Percentiles rank a stretch among this genome's conserved stretches.
These are phyloP conservation scores for Zosterops hypoxanthus DNA, from an alignment of 2,113 vertebrate genomes.

Conservation along the genomic window DNA sequence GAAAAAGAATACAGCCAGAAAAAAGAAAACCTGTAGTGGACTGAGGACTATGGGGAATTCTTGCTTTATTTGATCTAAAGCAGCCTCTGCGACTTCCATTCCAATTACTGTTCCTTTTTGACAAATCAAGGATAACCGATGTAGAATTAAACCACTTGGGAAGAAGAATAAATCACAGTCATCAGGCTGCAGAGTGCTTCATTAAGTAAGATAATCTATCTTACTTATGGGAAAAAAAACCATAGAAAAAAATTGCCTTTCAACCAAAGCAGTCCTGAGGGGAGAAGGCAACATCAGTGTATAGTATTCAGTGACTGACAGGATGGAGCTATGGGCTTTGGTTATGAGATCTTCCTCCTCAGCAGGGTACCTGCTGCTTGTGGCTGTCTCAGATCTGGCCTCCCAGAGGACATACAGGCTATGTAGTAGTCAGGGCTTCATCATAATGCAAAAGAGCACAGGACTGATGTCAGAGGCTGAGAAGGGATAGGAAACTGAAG, in stretches of 20 bases:
- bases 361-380: background rate
- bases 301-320: background rate
- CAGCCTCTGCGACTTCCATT: background rate
- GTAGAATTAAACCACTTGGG: background rate
- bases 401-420: background rate
- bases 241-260: background rate
- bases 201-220: constrained; percentile 5
- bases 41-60: background rate
- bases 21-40: background rate
- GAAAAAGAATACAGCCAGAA: background rate
- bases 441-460: background rate
- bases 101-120: background rate
- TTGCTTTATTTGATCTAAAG: background rate
- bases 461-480: rapidly evolving
- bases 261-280: background rate
- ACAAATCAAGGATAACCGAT: background rate
- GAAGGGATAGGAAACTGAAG: background rate
- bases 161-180: constrained; percentile 5
- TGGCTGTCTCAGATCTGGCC: background rate
- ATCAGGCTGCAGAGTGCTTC: background rate
- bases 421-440: background rate
- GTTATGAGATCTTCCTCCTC: background rate
- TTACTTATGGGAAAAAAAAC: too few relatives aligned
- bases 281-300: background rate
- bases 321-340: background rate